These are phyloP conservation scores for Globodera rostochiensis DNA, from an alignment of 1,140 invertebrate species.

Conservation along the genomic window DNA sequence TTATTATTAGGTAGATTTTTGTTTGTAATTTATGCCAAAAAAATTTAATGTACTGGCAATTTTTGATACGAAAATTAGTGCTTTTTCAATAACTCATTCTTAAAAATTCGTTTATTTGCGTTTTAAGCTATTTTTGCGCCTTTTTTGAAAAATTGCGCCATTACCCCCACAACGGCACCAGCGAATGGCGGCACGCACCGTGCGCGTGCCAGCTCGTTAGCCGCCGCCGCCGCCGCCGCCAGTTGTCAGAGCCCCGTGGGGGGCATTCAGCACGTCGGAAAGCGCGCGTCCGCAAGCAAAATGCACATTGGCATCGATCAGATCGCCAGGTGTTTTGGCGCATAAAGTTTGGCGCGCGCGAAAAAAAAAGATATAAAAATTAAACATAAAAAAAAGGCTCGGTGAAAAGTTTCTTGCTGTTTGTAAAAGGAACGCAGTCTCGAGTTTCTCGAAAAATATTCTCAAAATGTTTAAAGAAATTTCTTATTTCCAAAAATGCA, in stretches of 20 bases:
- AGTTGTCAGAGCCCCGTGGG: neutral
- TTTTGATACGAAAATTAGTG: too few relatives aligned
- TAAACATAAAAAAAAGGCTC: too few relatives aligned
- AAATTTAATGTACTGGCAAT: too few relatives aligned
- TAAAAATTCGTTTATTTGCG: too few relatives aligned
- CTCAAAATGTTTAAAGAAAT: neutral
- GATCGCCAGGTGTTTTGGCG: conserved; percentile 58
- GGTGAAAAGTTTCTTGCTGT: too few relatives aligned
- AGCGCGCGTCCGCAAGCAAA: neutral
- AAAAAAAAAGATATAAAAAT: neutral
- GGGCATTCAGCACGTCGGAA: neutral
- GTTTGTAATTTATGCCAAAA: too few relatives aligned
- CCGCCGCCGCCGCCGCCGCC: neutral
- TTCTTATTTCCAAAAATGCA: too few relatives aligned
- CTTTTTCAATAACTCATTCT: too few relatives aligned
- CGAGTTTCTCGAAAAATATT: neutral
- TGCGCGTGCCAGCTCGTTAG: neutral
- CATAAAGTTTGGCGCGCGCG: neutral
- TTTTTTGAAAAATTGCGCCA: neutral
- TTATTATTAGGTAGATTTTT: too few relatives aligned
- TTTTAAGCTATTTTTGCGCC: neutral
- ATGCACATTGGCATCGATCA: conserved; percentile 60
- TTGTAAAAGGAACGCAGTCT: neutral
- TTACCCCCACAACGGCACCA: neutral
- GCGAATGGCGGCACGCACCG: neutral